phyloP scores from a whole-genome alignment of 2,797 vertebrate genomes.

The Pteropus rufus region DNA sequence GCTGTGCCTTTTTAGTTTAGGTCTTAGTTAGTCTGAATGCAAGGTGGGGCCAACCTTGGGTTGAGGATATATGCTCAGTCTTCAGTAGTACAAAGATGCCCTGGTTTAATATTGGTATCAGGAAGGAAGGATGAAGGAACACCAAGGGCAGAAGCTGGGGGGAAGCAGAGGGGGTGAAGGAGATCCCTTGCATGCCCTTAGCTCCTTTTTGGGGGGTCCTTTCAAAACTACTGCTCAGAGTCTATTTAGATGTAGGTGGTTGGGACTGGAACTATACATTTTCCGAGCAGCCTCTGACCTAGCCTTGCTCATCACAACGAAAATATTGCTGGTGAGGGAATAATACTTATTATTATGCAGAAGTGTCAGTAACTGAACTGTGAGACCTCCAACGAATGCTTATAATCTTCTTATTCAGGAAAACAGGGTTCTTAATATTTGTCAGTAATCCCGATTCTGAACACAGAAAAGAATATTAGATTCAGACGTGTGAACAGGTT shows the following conservation, averaged over 20 bases:
- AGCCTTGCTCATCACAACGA: background rate
- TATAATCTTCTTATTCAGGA: constrained; percentile 65
- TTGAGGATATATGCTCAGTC: background rate
- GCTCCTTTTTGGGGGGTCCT: background rate
- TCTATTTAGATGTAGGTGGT: background rate
- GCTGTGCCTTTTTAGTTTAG: background rate
- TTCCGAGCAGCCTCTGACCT: background rate
- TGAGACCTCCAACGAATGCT: constrained; percentile 47
- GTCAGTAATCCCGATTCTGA: constrained; percentile 48
- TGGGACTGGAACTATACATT: background rate
- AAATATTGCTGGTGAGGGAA: constrained; percentile 22
- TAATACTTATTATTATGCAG: constrained; percentile 21
- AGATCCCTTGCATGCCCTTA: background rate
- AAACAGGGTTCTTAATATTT: constrained; percentile 47
- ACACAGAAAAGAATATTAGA: constrained; percentile 17
- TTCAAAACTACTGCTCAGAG: background rate
- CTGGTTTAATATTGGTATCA: background rate
- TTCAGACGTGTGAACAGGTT: background rate
- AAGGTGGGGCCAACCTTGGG: background rate
- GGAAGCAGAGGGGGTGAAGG: accelerated
- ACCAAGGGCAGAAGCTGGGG: background rate
- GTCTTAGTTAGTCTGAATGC: background rate
- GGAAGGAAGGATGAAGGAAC: background rate
- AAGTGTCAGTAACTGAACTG: constrained; percentile 45
- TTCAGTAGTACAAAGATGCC: background rate